Percentiles rank a stretch among this genome's conserved stretches.
These are phyloP conservation scores for Rotaria socialis DNA, from an alignment of 2,888 invertebrate genomes.

Conservation along the genomic window DNA sequence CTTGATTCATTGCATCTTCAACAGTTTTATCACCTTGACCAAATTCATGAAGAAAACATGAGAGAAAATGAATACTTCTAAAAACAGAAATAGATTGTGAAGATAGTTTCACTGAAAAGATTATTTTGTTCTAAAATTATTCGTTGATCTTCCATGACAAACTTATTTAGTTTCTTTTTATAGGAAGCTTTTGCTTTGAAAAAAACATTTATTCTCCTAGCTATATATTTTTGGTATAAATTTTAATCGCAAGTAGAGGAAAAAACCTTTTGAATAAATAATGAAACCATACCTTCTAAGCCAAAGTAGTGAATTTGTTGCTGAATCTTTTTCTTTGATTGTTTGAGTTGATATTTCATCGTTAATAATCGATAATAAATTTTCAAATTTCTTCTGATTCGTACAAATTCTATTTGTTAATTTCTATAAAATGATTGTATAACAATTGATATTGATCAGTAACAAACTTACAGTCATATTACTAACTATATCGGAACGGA, in stretches of 20 bases:
- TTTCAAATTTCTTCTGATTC: slow-evolving; percentile 52
- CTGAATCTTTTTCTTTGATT: slow-evolving; percentile 42
- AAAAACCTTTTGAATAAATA: no score
- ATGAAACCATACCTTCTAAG: slow-evolving; percentile 35
- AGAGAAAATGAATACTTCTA: not conserved
- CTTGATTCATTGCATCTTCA: slow-evolving; percentile 52
- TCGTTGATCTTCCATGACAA: no score
- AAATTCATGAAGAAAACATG: slow-evolving; percentile 52
- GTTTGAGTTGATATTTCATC: slow-evolving; percentile 38
- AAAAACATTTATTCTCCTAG: no score
- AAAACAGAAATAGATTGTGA: not conserved
- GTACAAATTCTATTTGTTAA: slow-evolving; percentile 55
- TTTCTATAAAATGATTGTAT: slow-evolving; percentile 52
- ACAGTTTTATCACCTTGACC: slow-evolving; percentile 52
- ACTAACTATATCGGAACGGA: slow-evolving; percentile 58
- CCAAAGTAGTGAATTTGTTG: slow-evolving; percentile 46
- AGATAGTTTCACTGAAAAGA: no score
- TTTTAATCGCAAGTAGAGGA: not conserved
- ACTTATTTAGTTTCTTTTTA: no score
- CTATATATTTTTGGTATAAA: not conserved
- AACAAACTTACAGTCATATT: slow-evolving; percentile 55
- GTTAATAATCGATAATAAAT: slow-evolving; percentile 51
- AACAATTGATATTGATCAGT: not conserved
- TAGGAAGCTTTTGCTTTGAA: no score
- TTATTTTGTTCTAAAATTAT: no score